Conservation (phyloP, 2,888 invertebrate species). For the Fabriciana adippe region DNA sequence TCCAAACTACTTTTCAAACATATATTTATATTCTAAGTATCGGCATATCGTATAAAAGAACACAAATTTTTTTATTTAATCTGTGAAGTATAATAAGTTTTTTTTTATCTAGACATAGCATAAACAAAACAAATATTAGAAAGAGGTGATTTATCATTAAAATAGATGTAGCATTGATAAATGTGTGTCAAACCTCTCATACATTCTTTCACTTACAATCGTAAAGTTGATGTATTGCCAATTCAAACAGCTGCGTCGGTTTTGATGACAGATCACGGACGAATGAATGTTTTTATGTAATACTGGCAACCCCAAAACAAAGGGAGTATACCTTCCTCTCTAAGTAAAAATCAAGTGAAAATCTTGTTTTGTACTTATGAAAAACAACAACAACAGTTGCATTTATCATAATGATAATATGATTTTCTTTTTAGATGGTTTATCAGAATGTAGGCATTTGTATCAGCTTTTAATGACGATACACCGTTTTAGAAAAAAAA, state of each 20-base stretch:
- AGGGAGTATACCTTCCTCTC: no score
- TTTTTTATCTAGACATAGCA: not conserved
- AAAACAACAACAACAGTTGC: no score
- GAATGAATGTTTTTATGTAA: slow-evolving; percentile 13
- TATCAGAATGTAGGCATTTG: no score
- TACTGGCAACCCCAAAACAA: not conserved
- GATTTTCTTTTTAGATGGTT: no score
- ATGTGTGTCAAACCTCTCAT: slow-evolving; percentile 33
- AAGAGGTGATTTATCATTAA: slow-evolving; percentile 3
- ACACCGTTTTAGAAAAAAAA: no score
- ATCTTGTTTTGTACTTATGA: no score
- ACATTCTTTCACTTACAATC: slow-evolving; percentile 21
- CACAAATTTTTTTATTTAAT: no score
- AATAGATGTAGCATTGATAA: slow-evolving; percentile 28
- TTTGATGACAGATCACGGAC: slow-evolving; percentile 38
- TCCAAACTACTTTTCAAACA: no score
- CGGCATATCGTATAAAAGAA: not conserved
- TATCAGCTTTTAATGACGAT: no score
- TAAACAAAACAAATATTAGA: not conserved
- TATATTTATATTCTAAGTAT: no score
- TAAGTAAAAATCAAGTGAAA: no score
- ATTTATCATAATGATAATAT: no score
- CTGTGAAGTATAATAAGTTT: not conserved
- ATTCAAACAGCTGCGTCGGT: slow-evolving; percentile 36
- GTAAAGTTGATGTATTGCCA: slow-evolving; percentile 41